Percentiles rank a stretch among this genome's conserved stretches.
Evolutionary conservation across 1,140 invertebrate species (phyloP).

Genomic region (Drosophila eugracilis): DNA sequence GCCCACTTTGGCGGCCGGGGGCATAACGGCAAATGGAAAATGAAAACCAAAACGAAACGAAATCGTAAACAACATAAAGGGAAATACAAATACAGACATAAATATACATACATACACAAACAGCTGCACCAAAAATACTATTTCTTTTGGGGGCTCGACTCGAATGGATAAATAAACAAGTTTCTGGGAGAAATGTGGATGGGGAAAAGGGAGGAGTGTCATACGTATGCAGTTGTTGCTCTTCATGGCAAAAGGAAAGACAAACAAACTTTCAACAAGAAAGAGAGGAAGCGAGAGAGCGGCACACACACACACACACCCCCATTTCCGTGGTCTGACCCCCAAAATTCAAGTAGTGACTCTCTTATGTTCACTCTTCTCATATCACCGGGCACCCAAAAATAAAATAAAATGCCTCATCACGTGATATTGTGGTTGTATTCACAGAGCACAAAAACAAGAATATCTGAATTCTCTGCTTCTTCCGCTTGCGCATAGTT

Average conservation of each 20-base stretch:
- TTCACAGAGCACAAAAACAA: slow-evolving; percentile 24
- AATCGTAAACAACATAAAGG: slow-evolving; percentile 33
- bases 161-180: slow-evolving; percentile 47
- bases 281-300: not conserved
- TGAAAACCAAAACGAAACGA: slow-evolving; percentile 23
- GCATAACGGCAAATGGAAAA: slow-evolving; percentile 42
- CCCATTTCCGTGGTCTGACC: slow-evolving; percentile 39
- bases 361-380: slow-evolving; percentile 1
- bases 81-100: slow-evolving; percentile 1
- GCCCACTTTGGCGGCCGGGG: slow-evolving; percentile 16
- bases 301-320: slow-evolving; percentile 18
- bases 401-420: slow-evolving; percentile 28
- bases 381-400: not conserved
- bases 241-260: slow-evolving; percentile 16
- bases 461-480: slow-evolving; percentile 24
- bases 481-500: slow-evolving; percentile 47
- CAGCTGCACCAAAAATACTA: slow-evolving; percentile 40
- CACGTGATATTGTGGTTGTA: slow-evolving; percentile 56
- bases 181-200: slow-evolving; percentile 1
- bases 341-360: slow-evolving; percentile 25
- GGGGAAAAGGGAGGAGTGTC: not conserved
- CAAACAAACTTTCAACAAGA: slow-evolving; percentile 48
- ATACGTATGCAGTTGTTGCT: slow-evolving; percentile 30
- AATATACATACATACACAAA: not conserved
- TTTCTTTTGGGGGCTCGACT: slow-evolving; percentile 56